Evolutionary conservation across 1,140 invertebrate genomes (phyloP).

Genomic region (Calosoma granatense): DNA sequence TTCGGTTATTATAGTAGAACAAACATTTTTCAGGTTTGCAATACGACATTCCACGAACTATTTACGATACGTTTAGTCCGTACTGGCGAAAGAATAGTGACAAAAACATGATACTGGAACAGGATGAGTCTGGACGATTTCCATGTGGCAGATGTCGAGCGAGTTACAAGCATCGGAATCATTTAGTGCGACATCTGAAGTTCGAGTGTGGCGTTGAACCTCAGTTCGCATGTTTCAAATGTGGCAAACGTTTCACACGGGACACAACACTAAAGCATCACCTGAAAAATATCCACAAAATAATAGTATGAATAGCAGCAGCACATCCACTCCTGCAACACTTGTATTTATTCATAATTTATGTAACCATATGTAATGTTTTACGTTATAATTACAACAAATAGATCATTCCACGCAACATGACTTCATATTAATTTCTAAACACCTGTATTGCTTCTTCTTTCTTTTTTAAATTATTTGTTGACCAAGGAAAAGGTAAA

Average conservation of each 20-base stretch:
- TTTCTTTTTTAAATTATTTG: too few species aligned
- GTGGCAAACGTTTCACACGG: slow-evolving; percentile 34
- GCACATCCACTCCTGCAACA: too few species aligned
- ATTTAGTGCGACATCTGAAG: slow-evolving; percentile 35
- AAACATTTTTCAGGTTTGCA: neutral
- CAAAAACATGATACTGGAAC: neutral
- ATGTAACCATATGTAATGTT: too few species aligned
- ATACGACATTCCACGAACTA: neutral
- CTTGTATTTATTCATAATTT: too few species aligned
- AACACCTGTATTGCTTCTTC: too few species aligned
- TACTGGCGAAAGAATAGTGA: neutral
- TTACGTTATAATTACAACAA: too few species aligned
- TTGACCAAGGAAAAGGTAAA: too few species aligned
- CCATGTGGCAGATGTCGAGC: neutral
- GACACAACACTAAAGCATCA: slow-evolving; percentile 22
- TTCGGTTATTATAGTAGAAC: neutral
- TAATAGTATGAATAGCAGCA: neutral
- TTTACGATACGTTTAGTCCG: neutral
- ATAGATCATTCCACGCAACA: too few species aligned
- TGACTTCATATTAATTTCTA: too few species aligned
- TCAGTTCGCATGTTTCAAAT: slow-evolving; percentile 38
- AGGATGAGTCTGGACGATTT: neutral
- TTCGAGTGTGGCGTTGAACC: slow-evolving; percentile 39
- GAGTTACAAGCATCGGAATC: neutral
- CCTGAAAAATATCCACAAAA: neutral